These are phyloP conservation scores for Hyperoplus immaculatus DNA, from an alignment of 2,797 vertebrate genomes.

Conservation along the genomic window DNA sequence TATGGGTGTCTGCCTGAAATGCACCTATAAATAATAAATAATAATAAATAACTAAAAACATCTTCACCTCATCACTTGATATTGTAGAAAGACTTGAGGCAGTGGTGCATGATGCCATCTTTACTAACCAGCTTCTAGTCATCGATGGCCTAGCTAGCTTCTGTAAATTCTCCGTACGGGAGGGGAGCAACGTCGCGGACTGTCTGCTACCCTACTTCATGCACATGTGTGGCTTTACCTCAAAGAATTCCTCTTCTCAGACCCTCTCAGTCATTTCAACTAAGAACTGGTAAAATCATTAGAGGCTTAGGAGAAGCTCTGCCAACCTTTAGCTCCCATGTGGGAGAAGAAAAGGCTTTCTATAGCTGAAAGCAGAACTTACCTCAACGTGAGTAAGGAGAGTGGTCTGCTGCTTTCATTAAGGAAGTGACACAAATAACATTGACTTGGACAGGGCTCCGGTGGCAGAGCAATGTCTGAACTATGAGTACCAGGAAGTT, in stretches of 20 bases:
- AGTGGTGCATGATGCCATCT: too few species aligned
- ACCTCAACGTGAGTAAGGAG: slow-evolving; percentile 67
- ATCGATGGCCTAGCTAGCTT: too few species aligned
- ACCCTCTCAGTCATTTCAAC: slow-evolving; percentile 58
- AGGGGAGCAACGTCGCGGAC: neutral
- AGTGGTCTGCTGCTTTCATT: slow-evolving; percentile 84
- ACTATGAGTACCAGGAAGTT: slow-evolving; percentile 68
- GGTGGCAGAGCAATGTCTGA: slow-evolving; percentile 61
- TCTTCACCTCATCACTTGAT: too few species aligned
- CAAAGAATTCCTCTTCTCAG: slow-evolving; percentile 66
- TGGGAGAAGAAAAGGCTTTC: slow-evolving; percentile 77
- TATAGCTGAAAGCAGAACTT: slow-evolving; percentile 72
- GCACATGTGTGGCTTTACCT: slow-evolving; percentile 65
- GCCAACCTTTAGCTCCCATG: slow-evolving; percentile 79
- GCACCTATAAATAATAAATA: too few species aligned
- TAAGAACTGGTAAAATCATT: slow-evolving; percentile 83
- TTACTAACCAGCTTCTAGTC: too few species aligned
- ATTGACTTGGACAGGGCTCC: slow-evolving; percentile 50
- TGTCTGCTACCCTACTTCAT: slow-evolving; percentile 54
- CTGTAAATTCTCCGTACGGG: too few species aligned
- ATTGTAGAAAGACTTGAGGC: too few species aligned
- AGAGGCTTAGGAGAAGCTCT: slow-evolving; percentile 75
- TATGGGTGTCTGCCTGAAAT: too few species aligned
- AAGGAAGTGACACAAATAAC: slow-evolving; percentile 78
- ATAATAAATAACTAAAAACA: too few species aligned